phyloP scores from a whole-genome alignment of 2,797 vertebrate species.

The Apodemus agrarius region DNA sequence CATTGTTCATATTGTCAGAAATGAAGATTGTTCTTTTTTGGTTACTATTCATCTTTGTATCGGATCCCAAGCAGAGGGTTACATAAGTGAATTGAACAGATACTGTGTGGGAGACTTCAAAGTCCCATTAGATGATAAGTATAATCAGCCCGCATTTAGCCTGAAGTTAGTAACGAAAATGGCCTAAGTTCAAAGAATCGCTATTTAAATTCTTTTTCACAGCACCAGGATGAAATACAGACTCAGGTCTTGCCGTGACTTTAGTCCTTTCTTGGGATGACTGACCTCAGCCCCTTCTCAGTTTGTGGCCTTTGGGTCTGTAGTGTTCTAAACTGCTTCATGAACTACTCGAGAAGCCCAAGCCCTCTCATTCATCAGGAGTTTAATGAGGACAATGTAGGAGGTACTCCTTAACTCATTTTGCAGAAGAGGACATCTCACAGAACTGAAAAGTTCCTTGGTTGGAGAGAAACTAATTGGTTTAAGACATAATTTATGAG shows the following conservation, averaged over 20 bases:
- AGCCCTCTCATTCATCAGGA: not conserved
- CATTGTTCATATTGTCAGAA: constrained; percentile 50
- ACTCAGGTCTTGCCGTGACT: not conserved
- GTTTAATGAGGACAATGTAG: not conserved
- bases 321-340: not conserved
- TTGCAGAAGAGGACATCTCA: not conserved
- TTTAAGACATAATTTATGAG: not conserved
- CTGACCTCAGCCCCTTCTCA: not conserved
- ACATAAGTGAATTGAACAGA: constrained; percentile 33
- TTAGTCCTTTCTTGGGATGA: not conserved
- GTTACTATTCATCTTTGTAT: constrained; percentile 64
- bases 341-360: not conserved
- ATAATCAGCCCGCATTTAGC: constrained; percentile 45
- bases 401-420: not conserved
- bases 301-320: not conserved
- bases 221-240: not conserved
- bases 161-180: constrained; percentile 32
- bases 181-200: constrained; percentile 9
- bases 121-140: not conserved
- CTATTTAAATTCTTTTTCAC: not conserved
- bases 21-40: constrained; percentile 53
- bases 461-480: not conserved
- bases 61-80: constrained; percentile 51
- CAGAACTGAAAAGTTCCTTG: not conserved
- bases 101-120: not conserved